Evolutionary conservation across 2,797 vertebrate genomes (phyloP).

Genomic region (Pelochelys cantorii): DNA sequence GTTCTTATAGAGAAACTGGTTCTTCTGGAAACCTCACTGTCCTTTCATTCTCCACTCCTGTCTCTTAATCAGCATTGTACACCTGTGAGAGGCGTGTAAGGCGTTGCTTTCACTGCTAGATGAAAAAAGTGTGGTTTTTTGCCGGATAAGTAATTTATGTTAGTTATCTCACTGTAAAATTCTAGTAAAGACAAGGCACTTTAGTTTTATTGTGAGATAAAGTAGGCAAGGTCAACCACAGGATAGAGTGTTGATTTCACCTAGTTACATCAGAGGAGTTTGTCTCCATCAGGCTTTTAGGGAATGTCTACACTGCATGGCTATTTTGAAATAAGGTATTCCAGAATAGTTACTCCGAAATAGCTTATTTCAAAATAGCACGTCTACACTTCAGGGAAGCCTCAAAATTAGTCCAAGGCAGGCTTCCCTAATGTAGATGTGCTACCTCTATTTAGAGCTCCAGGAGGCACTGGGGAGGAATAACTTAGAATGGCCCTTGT

Average conservation of each 20-base stretch:
- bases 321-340: too few relatives aligned
- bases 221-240: slow-evolving; percentile 10
- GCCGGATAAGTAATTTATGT: background rate
- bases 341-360: too few relatives aligned
- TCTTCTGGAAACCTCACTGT: background rate
- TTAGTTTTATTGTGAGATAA: background rate
- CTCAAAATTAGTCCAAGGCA: too few relatives aligned
- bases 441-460: too few relatives aligned
- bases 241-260: background rate
- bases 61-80: background rate
- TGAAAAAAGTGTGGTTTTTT: background rate
- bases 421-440: too few relatives aligned
- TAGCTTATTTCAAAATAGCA: too few relatives aligned
- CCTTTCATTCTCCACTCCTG: background rate
- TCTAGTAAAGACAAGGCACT: background rate
- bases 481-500: too few relatives aligned
- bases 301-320: too few relatives aligned
- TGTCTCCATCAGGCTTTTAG: background rate
- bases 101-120: slow-evolving; percentile 24
- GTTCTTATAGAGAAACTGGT: background rate
- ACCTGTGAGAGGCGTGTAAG: slow-evolving; percentile 29
- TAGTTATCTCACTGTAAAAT: slow-evolving; percentile 13
- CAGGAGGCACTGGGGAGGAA: too few relatives aligned
- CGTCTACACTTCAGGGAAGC: too few relatives aligned
- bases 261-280: background rate